A percentile compares a stretch with the other conserved stretches of the same genome.
These are phyloP conservation scores for Cotesia chilonis DNA, from an alignment of 1,140 invertebrate species.

Conservation along the genomic window DNA sequence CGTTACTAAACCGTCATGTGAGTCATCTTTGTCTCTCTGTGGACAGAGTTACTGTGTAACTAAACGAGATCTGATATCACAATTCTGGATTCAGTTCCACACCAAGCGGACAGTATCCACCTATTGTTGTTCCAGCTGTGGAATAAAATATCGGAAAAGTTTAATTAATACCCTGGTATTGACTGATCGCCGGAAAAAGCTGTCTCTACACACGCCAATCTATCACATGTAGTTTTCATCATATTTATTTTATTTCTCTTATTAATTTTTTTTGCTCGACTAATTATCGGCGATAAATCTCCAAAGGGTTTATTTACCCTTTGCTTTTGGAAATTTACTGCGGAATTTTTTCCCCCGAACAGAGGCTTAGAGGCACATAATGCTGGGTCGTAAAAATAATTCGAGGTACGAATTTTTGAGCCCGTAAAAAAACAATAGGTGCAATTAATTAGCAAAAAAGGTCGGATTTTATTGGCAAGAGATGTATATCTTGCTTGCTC, in stretches of 20 bases:
- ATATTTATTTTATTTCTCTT: not conserved
- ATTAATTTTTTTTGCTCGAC: not conserved
- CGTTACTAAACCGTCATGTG: conserved; percentile 20
- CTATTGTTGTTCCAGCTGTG: conserved; percentile 31
- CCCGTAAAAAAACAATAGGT: not conserved
- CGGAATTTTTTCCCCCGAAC: too few relatives aligned
- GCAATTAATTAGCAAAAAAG: too few relatives aligned
- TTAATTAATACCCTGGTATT: conserved; percentile 37
- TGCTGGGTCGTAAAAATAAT: too few relatives aligned
- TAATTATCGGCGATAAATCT: not conserved
- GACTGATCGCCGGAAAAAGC: conserved; percentile 21
- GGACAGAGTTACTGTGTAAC: not conserved
- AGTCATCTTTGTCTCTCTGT: conserved; percentile 24
- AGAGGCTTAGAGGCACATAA: not conserved
- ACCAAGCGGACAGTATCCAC: not conserved
- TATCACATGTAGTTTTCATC: not conserved
- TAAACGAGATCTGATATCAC: too few relatives aligned
- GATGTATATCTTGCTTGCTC: too few relatives aligned
- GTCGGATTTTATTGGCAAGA: too few relatives aligned
- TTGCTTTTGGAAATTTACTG: not conserved
- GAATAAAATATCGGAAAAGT: conserved; percentile 13
- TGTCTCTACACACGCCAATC: not conserved
- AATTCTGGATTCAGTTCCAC: not conserved
- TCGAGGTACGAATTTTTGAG: too few relatives aligned
- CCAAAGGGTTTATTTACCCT: conserved; percentile 10